phyloP scores from a whole-genome alignment of 2,888 invertebrate species.

The Clepsis dumicolana region DNA sequence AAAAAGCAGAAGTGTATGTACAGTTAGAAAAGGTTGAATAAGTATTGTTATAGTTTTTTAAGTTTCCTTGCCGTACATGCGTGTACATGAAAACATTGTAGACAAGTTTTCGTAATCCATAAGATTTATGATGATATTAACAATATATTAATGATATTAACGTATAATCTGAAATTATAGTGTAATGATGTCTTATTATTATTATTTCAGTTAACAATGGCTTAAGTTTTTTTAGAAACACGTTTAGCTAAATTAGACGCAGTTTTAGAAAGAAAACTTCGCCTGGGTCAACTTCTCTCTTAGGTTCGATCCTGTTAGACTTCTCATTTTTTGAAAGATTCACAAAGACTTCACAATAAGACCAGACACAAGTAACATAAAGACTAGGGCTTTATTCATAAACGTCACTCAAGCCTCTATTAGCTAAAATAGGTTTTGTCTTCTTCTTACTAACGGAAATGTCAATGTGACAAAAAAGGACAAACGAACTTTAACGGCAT shows the following conservation, averaged over 20 bases:
- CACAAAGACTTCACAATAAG: no score
- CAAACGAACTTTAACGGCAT: no score
- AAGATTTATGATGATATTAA: constrained; percentile 16
- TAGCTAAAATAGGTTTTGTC: no score
- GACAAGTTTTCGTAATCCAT: not conserved
- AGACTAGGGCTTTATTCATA: no score
- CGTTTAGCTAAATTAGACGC: not conserved
- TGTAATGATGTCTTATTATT: not conserved
- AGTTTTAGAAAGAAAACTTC: not conserved
- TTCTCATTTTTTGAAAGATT: not conserved
- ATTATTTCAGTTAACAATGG: not conserved
- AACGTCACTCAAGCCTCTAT: no score
- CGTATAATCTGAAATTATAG: constrained; percentile 10
- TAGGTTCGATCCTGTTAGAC: not conserved
- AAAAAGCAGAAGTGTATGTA: constrained; percentile 5
- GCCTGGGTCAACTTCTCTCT: not conserved
- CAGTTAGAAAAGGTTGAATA: not conserved
- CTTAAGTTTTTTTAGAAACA: not conserved
- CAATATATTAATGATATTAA: constrained; percentile 15
- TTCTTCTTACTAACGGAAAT: no score
- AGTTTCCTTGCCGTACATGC: not conserved
- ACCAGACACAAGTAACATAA: no score
- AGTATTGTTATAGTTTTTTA: not conserved
- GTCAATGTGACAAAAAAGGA: no score
- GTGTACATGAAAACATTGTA: not conserved